These are phyloP conservation scores for Globodera ellingtonae DNA, from an alignment of 1,140 invertebrate genomes.

Conservation along the genomic window DNA sequence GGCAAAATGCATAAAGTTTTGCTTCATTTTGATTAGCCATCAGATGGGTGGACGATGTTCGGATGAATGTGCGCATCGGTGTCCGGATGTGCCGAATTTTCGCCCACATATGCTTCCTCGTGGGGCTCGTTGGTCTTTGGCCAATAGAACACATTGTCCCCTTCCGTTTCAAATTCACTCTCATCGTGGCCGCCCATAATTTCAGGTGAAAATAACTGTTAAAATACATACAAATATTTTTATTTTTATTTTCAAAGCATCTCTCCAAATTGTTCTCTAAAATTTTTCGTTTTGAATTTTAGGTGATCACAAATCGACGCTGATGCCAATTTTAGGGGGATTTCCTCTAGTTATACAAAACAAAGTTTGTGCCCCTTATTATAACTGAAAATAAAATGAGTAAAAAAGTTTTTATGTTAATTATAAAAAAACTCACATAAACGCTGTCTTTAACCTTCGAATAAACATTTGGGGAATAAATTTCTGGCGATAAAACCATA, in stretches of 20 bases:
- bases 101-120: neutral
- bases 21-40: too few relatives aligned
- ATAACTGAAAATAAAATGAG: too few relatives aligned
- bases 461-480: neutral
- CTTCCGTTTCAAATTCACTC: constrained; percentile 4
- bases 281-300: too few relatives aligned
- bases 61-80: neutral
- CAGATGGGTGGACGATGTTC: neutral
- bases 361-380: too few relatives aligned
- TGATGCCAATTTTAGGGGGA: too few relatives aligned
- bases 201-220: neutral
- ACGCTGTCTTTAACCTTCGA: neutral
- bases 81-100: constrained; percentile 4
- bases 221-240: neutral
- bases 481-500: neutral
- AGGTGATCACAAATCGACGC: too few relatives aligned
- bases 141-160: neutral
- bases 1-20: too few relatives aligned
- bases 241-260: neutral
- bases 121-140: neutral
- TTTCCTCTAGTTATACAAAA: too few relatives aligned
- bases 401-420: neutral
- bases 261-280: too few relatives aligned
- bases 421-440: neutral
- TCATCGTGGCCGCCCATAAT: constrained; percentile 5